Base-by-base conservation (phyloP, 2,888 invertebrate genomes). In the Syritta pipiens region DNA sequence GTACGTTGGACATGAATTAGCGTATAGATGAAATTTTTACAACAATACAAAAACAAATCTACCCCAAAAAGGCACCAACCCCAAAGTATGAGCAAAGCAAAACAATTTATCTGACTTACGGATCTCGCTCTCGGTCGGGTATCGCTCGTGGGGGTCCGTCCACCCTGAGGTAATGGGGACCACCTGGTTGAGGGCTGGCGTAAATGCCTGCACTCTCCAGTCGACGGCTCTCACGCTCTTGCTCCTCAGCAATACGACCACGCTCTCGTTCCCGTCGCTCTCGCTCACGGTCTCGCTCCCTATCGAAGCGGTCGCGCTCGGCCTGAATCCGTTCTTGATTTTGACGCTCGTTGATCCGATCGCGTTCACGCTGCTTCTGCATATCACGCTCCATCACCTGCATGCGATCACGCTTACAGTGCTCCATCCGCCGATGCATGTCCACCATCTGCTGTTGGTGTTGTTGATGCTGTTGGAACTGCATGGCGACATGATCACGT, bases 401-500 rank as follows among this genome's bases (percentile, higher is more conserved):
- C 48, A 60, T 51, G 2, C 65, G 59, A 22, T 57, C 57, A 30
- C 68, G 65, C 65, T 82, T 81, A 9, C 63, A 51, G 37, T 81
- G 65, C 62, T 82, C 53, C 83, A 59, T 82, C 82, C 44, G 85
- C 82, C 77, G 81, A n/a, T 77, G 65, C 57, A 75, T 49, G 60
- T 81, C 49, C 82, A 48, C 83, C 84, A 42, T 84, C 83, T 30
- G 84, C 24, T 65, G 81, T 57, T 82, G 84, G 5, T 83, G 86
- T 14, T 82, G 82, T 53, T 89, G 89, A 37, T 90, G 90, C 32
- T 89, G 87, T 55, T 89, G 88, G n/a, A 88, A 72, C 85, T 89
- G 89, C 84, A 90, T 86, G 4, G 85, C 81, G 81, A 90, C 85
- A 22, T 86, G 91, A 89, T 91, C 81, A 86, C 92, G 76, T 90